Evolutionary conservation across 2,888 invertebrate species (phyloP).

Genomic region (Nomada ferruginata): DNA sequence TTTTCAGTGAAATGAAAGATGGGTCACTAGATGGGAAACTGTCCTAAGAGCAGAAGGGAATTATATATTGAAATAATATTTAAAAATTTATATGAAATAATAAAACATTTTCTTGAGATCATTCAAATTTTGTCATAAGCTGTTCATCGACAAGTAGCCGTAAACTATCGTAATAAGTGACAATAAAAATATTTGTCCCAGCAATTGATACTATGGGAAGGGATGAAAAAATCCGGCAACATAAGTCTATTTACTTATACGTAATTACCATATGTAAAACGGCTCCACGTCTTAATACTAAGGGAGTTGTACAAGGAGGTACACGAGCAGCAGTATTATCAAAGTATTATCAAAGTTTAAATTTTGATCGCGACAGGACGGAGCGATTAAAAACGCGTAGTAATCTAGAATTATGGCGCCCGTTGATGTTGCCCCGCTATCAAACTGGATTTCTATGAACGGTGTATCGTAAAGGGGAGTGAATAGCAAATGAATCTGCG

Average conservation of each 20-base stretch:
- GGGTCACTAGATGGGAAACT: conserved; percentile 55
- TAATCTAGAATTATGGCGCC: conserved; percentile 36
- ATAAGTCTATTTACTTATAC: too few species aligned
- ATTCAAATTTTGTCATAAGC: too few species aligned
- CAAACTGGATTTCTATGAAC: conserved; percentile 32
- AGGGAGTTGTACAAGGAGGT: conserved; percentile 25
- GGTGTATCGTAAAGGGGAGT: conserved; percentile 19
- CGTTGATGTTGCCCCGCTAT: conserved; percentile 40
- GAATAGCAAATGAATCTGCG: conserved; percentile 39
- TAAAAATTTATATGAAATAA: too few species aligned
- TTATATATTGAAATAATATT: too few species aligned
- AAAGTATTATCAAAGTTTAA: conserved; percentile 53
- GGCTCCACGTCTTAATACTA: neutral
- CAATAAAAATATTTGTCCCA: too few species aligned
- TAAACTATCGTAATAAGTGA: too few species aligned
- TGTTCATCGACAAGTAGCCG: too few species aligned
- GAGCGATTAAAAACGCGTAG: conserved; percentile 44
- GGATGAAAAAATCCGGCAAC: too few species aligned
- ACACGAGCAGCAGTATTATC: neutral
- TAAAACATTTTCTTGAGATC: too few species aligned
- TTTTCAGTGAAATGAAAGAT: conserved; percentile 14
- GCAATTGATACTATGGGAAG: too few species aligned
- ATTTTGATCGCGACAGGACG: conserved; percentile 46
- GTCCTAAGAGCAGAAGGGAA: neutral
- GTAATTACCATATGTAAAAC: too few species aligned